Evolutionary conservation across 1,140 invertebrate species (phyloP).

Genomic region (Drosophila lacertosa): DNA sequence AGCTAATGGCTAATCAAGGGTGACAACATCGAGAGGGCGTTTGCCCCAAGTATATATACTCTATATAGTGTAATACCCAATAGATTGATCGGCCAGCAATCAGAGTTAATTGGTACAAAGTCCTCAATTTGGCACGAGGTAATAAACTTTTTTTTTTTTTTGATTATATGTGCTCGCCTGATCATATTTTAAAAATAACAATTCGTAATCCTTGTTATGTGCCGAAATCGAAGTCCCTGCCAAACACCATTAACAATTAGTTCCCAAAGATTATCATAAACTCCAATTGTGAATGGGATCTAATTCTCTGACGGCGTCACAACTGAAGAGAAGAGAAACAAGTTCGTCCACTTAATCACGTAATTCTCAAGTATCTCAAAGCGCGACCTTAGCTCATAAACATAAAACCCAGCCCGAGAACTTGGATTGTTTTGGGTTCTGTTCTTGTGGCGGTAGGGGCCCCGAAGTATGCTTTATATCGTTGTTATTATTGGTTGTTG

Average conservation of each 20-base stretch:
- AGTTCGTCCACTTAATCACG: conserved; percentile 71
- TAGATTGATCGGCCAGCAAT: conserved; percentile 31
- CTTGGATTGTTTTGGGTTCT: conserved; percentile 21
- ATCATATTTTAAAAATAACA: conserved; percentile 24
- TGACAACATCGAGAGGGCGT: conserved; percentile 27
- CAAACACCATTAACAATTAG: conserved; percentile 30
- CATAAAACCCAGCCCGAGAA: conserved; percentile 10
- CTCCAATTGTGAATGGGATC: conserved; percentile 15
- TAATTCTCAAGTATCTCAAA: conserved; percentile 62
- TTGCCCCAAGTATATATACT: not conserved
- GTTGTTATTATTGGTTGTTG: conserved; percentile 68
- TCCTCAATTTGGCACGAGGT: conserved; percentile 16
- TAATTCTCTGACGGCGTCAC: conserved; percentile 12
- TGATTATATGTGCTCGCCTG: conserved; percentile 1
- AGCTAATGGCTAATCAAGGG: conserved; percentile 48
- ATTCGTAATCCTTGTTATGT: conserved; percentile 11
- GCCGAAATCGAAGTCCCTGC: not conserved
- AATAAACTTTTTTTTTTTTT: conserved; percentile 2
- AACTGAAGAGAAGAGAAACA: conserved; percentile 35
- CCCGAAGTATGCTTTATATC: conserved; percentile 62
- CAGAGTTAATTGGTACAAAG: conserved; percentile 42
- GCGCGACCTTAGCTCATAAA: conserved; percentile 20
- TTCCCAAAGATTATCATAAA: conserved; percentile 34
- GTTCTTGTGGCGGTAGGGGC: conserved; percentile 20
- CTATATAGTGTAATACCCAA: conserved; percentile 15